Conservation (phyloP, 2,113 vertebrate species). For the Percopsis transmontana region DNA sequence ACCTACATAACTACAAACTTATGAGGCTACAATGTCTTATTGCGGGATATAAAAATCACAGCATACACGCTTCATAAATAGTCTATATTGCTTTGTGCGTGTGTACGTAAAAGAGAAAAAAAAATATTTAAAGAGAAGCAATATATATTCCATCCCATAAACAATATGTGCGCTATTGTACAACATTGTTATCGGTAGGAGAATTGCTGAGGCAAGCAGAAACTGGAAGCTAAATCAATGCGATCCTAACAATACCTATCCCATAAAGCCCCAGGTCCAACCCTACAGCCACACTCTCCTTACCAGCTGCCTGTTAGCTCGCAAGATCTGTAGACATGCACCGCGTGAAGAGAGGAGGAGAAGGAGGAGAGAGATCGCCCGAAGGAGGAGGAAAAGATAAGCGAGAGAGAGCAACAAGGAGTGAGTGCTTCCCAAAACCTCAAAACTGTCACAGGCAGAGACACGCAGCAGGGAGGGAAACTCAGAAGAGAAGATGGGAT, state of each 20-base stretch:
- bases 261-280: slow-evolving; percentile 42
- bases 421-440: slow-evolving; percentile 36
- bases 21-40: not conserved
- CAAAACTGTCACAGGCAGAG: slow-evolving; percentile 15
- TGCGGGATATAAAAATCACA: not conserved
- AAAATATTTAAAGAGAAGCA: not conserved
- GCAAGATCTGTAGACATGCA: slow-evolving; percentile 92
- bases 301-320: slow-evolving; percentile 95
- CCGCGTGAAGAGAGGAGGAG: slow-evolving; percentile 76
- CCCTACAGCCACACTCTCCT: slow-evolving; percentile 80
- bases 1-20: not conserved
- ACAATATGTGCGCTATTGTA: not conserved
- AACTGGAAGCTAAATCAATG: not conserved
- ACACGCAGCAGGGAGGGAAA: slow-evolving; percentile 2
- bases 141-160: not conserved
- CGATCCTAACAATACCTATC: slow-evolving; percentile 23
- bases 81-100: too few relatives aligned
- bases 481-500: not conserved
- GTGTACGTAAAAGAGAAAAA: not conserved
- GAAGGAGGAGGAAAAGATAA: slow-evolving; percentile 62
- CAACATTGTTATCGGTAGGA: slow-evolving; percentile 3
- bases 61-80: too few relatives aligned
- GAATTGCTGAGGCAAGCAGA: not conserved
- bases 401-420: slow-evolving; percentile 40
- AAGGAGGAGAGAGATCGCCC: slow-evolving; percentile 71